Evolutionary conservation across 2,113 vertebrate genomes (phyloP), one percentile per base, ranked within the genome.

Genomic region (Platichthys flesus): DNA sequence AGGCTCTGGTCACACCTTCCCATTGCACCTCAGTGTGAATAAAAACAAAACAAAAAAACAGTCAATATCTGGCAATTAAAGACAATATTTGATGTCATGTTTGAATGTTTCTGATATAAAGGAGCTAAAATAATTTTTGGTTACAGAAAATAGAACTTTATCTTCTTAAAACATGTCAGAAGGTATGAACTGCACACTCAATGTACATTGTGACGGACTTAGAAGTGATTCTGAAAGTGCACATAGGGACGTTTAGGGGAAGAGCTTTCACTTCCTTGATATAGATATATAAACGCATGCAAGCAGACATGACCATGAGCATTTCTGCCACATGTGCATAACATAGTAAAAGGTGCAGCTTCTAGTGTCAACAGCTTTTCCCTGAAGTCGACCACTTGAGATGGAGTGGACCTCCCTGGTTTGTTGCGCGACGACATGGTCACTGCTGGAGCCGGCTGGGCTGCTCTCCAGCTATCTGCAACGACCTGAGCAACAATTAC

Each of bases 391-490:
- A 55, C 54, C 26, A 61, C 9, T 65, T 26, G 2, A 49, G 26
- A 64, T 8, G 23, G 23, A 70, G 65, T 5, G 56, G 51, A 68
- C 28, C 14, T 55, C 15, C 28, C 73, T 67, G 61, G 47, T 77
- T 31, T 15, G 71, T 42, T 4, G 51, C 31, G 40, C 28, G 28
- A 54, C 47, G 66, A 47, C n/a, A 65, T 21, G 61, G 52, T 28
- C 37, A 58, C 20, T 23, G 60, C 52, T 6, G 68, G 20, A 67
- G 67, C 65, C 37, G 21, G 56, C 69, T 28, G 10, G 73, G 76
- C 63, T 51, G 12, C 4, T 81, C 71, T 83, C 78, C 83, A 84
- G 47, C 76, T 83, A 37, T 76, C 42, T 81, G 67, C 62, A 35
- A 31, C 31, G 31, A 31, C 31, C 31, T 31, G 31, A 31, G 31